Conservation (phyloP, 2,113 vertebrate genomes). For the Anser brachyrhynchus region DNA sequence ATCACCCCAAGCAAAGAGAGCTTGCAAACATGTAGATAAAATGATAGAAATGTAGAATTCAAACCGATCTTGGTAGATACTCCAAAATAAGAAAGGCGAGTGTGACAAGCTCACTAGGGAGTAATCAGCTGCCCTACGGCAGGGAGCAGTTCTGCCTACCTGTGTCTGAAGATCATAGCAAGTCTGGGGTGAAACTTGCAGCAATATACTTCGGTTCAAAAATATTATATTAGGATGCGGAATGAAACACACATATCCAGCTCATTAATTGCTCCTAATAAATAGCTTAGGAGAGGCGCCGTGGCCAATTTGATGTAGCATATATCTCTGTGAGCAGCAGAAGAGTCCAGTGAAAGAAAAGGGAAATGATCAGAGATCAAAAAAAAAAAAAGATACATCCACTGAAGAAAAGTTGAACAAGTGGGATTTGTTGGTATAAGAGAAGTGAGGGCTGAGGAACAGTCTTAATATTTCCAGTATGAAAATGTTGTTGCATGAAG, state of each 20-base stretch:
- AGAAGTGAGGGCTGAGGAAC: neutral
- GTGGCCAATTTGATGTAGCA: neutral
- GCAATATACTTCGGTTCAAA: neutral
- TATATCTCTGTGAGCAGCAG: neutral
- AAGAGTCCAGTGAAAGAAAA: neutral
- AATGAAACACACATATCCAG: neutral
- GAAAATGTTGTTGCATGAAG: neutral
- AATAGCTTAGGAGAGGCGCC: neutral
- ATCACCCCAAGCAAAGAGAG: neutral
- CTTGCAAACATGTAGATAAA: neutral
- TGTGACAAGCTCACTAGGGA: neutral
- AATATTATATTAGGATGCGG: neutral
- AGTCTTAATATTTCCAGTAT: neutral
- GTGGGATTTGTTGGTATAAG: neutral
- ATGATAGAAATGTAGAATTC: neutral
- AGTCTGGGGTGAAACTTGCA: neutral
- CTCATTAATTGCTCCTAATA: neutral
- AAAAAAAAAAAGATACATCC: neutral
- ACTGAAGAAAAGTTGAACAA: neutral
- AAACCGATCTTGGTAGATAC: neutral
- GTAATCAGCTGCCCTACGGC: neutral
- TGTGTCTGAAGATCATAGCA: neutral
- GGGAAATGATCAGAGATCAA: neutral
- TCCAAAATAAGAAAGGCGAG: neutral
- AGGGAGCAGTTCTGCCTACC: neutral